These are phyloP conservation scores for Rhinoderma darwinii DNA, from an alignment of 2,113 vertebrate genomes.

Conservation along the genomic window DNA sequence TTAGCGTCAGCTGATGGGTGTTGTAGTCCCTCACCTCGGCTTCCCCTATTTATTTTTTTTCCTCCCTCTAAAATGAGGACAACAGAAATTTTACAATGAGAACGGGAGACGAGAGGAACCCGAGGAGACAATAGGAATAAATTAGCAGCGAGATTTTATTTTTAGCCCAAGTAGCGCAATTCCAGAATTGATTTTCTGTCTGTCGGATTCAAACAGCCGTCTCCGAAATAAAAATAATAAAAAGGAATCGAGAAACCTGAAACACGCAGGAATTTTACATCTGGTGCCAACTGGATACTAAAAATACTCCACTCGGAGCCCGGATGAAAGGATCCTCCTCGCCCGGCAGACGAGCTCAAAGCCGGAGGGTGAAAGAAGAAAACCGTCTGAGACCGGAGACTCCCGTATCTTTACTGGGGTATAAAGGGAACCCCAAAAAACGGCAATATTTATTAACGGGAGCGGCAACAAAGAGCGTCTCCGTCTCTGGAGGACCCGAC, in stretches of 20 bases:
- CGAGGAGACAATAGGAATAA: conserved; percentile 61
- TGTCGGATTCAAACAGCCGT: conserved; percentile 60
- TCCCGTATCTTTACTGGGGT: neutral
- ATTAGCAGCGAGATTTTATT: conserved; percentile 64
- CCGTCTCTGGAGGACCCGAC: neutral
- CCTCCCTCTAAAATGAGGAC: conserved; percentile 39
- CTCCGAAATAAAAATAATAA: conserved; percentile 55
- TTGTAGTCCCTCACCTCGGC: neutral
- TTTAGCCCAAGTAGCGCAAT: conserved; percentile 63
- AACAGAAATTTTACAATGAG: neutral
- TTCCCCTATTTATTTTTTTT: neutral
- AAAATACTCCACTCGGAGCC: conserved; percentile 25
- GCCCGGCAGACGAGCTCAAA: neutral
- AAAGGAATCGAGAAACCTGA: conserved; percentile 59
- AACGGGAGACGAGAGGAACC: conserved; percentile 49
- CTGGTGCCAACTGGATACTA: conserved; percentile 58
- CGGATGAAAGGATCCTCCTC: neutral
- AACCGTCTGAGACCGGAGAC: neutral
- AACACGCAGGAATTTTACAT: conserved; percentile 52
- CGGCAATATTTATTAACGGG: too few relatives aligned
- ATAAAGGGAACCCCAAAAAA: neutral
- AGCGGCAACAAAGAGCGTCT: neutral
- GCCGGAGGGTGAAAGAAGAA: neutral
- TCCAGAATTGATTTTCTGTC: conserved; percentile 70
- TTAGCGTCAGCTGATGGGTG: neutral